Evolutionary conservation across 1,140 invertebrate species (phyloP), one percentile per base, ranked within the genome.

Genomic region (Brachionus calyciflorus): DNA sequence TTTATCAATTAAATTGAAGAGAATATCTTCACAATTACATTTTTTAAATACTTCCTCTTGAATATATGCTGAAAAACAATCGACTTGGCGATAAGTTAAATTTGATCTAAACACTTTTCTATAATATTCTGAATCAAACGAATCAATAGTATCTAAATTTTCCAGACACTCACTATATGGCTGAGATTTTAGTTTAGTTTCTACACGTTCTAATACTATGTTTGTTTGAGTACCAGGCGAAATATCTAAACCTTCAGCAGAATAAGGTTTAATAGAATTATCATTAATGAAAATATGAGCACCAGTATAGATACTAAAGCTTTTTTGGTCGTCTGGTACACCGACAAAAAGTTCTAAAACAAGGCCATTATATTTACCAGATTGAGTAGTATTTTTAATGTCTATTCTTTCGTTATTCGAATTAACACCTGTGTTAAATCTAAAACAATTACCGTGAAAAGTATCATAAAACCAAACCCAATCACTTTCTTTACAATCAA

Each of bases 221-320:
- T 63, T 40, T 30, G 57, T 37, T 4, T 37, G n/a, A 37, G 3
- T 14, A 14, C 57, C 57, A 12, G 17, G 14, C 1, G 28, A 4
- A 37, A 63, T 24, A 33, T 63, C 33, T 17, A 63, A 10, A 17
- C 57, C 57, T 37, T 33, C 12, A 5, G 14, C 12, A 1, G 30
- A 0, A 7, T 17, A 63, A 3, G 57, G 57, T 7, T 63, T 14
- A 0, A 37, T n/a, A 17, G 41, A 48, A 28, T 70, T 28, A n/a
- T 70, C 30, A 21, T 70, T 5, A 21, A 70, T 70, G 17, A 46
- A 70, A 30, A 70, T 2, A 48, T 70, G 65, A 48, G 40, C 40
- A 12, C 65, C 65, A 46, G 65, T 21, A 12, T 44, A 26, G 6
- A 1, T 7, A 17, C 24, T 48, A 6, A 70, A 46, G 3, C 17